Evolutionary conservation across 53 echinoderm and acorn worm genomes (phyloP).

Genomic region (Holothuria leucospilota): DNA sequence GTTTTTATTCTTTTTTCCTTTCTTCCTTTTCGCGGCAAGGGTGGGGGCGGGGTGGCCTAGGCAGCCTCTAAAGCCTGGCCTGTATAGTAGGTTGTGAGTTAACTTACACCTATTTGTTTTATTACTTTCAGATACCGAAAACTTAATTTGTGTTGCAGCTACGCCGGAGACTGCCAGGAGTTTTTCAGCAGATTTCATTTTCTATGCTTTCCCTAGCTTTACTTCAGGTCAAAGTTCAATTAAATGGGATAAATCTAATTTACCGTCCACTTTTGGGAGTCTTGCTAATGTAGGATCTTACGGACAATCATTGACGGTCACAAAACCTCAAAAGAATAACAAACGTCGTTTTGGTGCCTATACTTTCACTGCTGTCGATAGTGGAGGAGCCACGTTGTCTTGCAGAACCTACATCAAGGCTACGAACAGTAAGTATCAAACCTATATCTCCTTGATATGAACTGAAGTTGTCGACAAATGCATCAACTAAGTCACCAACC

Average conservation of each 20-base stretch:
- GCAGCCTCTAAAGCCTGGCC: too few relatives aligned
- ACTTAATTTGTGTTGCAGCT: neutral
- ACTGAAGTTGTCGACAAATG: neutral
- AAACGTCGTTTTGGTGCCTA: slow-evolving; percentile 13
- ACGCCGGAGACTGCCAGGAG: neutral
- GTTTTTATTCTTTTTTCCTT: too few relatives aligned
- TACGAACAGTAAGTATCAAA: slow-evolving; percentile 1
- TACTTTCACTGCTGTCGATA: slow-evolving; percentile 1
- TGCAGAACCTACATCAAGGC: neutral
- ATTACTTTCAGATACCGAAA: neutral
- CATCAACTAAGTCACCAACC: neutral
- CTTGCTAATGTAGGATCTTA: neutral
- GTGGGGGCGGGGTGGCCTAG: too few relatives aligned
- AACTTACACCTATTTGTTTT: too few relatives aligned
- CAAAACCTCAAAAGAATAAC: neutral
- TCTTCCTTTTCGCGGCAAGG: too few relatives aligned
- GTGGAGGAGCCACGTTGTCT: neutral
- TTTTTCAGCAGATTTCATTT: neutral
- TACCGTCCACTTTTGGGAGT: neutral
- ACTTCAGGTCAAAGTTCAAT: neutral
- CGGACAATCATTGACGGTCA: neutral
- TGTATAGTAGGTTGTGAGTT: too few relatives aligned
- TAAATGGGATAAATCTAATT: neutral
- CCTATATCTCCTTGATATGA: too few relatives aligned
- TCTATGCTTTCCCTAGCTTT: slow-evolving; percentile 16